phyloP scores from a whole-genome alignment of 2,113 vertebrate genomes.

The Xiphorhynchus elegans region DNA sequence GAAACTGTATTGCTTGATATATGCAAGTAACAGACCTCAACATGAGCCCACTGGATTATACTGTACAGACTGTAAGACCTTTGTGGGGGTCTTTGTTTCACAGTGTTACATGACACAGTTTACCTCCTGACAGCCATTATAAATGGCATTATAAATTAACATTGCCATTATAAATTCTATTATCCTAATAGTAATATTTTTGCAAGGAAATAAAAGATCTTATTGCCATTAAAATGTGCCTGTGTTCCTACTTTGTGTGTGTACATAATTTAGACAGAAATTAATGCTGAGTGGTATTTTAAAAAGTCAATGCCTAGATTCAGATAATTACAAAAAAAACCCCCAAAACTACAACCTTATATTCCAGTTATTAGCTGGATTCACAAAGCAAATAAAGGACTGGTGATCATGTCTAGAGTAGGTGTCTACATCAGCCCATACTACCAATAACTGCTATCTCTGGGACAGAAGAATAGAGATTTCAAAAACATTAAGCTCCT shows the following conservation, averaged over 20 bases:
- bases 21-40: not conserved
- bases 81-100: not conserved
- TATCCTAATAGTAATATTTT: not conserved
- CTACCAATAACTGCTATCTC: not conserved
- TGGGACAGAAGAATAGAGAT: not conserved
- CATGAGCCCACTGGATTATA: rapidly evolving
- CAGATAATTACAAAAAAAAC: not conserved
- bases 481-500: not conserved
- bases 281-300: not conserved
- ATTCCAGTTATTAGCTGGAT: not conserved
- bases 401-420: not conserved
- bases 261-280: not conserved
- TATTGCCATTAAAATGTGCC: not conserved
- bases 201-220: not conserved
- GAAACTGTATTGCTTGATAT: not conserved
- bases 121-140: not conserved
- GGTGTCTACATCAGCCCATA: not conserved
- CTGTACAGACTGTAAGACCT: not conserved
- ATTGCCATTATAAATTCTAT: not conserved
- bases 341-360: not conserved
- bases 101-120: not conserved
- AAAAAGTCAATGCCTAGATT: not conserved
- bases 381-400: not conserved
- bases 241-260: not conserved
- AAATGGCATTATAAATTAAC: not conserved